These are phyloP conservation scores for Caenorhabditis inopinata DNA, from an alignment of 1,140 invertebrate species.

Conservation along the genomic window DNA sequence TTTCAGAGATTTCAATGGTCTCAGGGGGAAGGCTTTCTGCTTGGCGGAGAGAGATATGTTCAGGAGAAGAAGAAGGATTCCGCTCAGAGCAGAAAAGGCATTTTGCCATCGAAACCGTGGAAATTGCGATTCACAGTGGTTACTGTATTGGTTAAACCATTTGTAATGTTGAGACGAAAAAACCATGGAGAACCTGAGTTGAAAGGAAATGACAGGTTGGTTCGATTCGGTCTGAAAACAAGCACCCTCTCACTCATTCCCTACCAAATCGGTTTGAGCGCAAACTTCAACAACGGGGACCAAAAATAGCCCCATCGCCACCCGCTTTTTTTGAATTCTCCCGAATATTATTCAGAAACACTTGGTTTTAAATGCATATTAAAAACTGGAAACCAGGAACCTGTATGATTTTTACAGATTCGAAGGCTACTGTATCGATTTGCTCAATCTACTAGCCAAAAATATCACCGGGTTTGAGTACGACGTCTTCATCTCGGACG, in stretches of 20 bases:
- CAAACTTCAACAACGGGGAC: no score
- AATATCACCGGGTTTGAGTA: slow-evolving; percentile 60
- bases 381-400: no score
- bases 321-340: no score
- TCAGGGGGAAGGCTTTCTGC: slow-evolving; percentile 38
- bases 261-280: no score
- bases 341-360: no score
- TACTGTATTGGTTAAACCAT: slow-evolving; percentile 63
- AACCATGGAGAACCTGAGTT: slow-evolving; percentile 50
- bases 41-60: slow-evolving; percentile 14
- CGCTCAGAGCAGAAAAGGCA: slow-evolving; percentile 32
- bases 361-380: no score
- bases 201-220: slow-evolving; percentile 59
- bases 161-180: slow-evolving; percentile 65
- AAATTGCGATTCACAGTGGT: slow-evolving; percentile 51
- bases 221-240: no score
- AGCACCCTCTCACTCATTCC: no score
- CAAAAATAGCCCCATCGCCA: no score
- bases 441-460: slow-evolving; percentile 55
- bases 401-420: slow-evolving; percentile 47
- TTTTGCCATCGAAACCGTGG: slow-evolving; percentile 40
- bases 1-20: slow-evolving; percentile 45
- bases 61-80: slow-evolving; percentile 26
- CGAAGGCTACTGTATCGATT: slow-evolving; percentile 67
- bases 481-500: slow-evolving; percentile 43